Evolutionary conservation across 1,140 invertebrate species (phyloP).

Genomic region (Panagrolaimus sp.): DNA sequence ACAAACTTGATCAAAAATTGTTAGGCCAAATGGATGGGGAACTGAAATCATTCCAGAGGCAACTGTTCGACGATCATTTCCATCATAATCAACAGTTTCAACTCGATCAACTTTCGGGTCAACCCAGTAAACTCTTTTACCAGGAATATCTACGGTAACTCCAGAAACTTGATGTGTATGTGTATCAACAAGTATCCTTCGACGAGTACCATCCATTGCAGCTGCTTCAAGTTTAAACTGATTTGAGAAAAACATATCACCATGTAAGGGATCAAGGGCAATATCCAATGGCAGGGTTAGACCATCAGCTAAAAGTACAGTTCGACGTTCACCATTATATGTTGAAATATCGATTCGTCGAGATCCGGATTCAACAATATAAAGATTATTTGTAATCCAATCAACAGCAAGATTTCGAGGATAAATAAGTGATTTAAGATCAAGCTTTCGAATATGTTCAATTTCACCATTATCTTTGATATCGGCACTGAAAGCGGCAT

Average conservation of each 20-base stretch:
- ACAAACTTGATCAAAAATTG: conserved; percentile 61
- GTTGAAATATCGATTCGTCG: conserved; percentile 88
- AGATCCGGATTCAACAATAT: conserved; percentile 83
- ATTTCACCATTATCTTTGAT: conserved; percentile 52
- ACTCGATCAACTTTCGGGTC: conserved; percentile 65
- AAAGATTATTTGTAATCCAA: conserved; percentile 90
- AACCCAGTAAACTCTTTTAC: conserved; percentile 65
- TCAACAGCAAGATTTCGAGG: conserved; percentile 80
- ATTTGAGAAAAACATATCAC: conserved; percentile 59
- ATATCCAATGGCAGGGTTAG: conserved; percentile 82
- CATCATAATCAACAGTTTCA: conserved; percentile 63
- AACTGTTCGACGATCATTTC: conserved; percentile 58
- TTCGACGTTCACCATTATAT: conserved; percentile 72
- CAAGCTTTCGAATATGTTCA: conserved; percentile 66
- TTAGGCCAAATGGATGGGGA: conserved; percentile 56
- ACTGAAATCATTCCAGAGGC: conserved; percentile 47
- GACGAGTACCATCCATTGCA: conserved; percentile 51
- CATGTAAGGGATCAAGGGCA: conserved; percentile 76
- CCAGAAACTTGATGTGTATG: conserved; percentile 58
- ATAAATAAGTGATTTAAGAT: conserved; percentile 78
- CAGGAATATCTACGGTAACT: conserved; percentile 49
- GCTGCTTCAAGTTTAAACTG: conserved; percentile 53
- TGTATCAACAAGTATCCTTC: conserved; percentile 46
- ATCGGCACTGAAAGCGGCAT: conserved; percentile 52
- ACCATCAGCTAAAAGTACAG: conserved; percentile 83